Evolutionary conservation across 2,888 invertebrate genomes (phyloP).

Genomic region (Serripes groenlandicus): DNA sequence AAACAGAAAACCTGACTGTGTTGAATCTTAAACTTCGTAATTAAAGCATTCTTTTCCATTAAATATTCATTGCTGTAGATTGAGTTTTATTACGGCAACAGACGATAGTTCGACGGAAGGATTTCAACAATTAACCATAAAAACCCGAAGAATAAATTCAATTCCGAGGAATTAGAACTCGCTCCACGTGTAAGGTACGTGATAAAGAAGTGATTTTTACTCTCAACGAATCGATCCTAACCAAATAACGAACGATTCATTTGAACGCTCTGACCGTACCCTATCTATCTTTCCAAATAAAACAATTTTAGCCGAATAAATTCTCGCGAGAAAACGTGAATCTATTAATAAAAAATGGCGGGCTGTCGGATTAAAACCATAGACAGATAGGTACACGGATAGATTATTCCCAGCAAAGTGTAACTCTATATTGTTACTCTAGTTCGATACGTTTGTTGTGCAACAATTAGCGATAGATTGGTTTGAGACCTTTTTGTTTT

Average conservation of each 20-base stretch:
- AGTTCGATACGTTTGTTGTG: too few relatives aligned
- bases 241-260: constrained; percentile 5
- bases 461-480: too few relatives aligned
- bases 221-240: not conserved
- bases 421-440: not conserved
- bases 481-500: too few relatives aligned
- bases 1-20: too few relatives aligned
- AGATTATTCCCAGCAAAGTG: not conserved
- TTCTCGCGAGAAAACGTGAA: not conserved
- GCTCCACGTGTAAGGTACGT: not conserved
- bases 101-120: not conserved
- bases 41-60: not conserved
- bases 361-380: not conserved
- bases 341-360: not conserved
- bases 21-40: not conserved
- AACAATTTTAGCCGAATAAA: constrained; percentile 5
- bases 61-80: constrained; percentile 2
- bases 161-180: not conserved
- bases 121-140: constrained; percentile 6
- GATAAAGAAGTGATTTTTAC: constrained; percentile 7
- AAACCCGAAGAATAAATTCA: constrained; percentile 16
- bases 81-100: constrained; percentile 11
- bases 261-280: not conserved
- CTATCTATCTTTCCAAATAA: not conserved
- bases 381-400: not conserved